Base-by-base conservation (phyloP, 1,140 invertebrate species). In the Coboldia fuscipes region DNA sequence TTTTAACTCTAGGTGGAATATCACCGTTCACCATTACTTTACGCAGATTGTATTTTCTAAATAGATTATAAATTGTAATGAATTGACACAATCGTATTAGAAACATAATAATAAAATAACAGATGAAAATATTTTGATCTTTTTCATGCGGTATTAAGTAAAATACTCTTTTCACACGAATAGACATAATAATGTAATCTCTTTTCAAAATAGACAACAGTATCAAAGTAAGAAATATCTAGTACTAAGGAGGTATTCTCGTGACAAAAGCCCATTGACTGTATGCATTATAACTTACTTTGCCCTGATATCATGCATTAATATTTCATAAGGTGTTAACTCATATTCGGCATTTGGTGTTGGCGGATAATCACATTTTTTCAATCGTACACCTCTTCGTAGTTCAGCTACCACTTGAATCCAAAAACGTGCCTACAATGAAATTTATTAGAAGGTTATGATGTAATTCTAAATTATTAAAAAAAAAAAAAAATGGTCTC, bases 291-390 rank as follows among this genome's bases (percentile, higher is more conserved):
- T 23, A 12, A 48, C 47, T 46, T 79, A 68, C 44, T 81, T 72
- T 17, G 79, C 76, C 42, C 86, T 61, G 41, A 97, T 96, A 50
- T 96, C 90, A 46, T 96, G 85, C 77, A 96, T 89, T 10, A 97
- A 63, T 47, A 92, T 92, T 62, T 96, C 90, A 53, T 93, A 94
- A 6, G 90, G 90, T n/a, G 90, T 97, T 39, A 94, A 56, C 56
- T 93, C 85, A 56, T 80, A 96, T 57, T 94, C 88, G n/a, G n/a
- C n/a, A 36, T 81, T 68, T 28, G 72, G 64, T 24, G 69, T 68
- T 42, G 68, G 58, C 45, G 64, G 66, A 51, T 70, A 63, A 53
- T 72, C 65, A 3, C 90, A 81, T 56, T 93, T 93, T 60, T 93
- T 94, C 47, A 97, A 61, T 55, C 89, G 79, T 1, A 96, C 86